Percentiles rank a stretch among this genome's conserved stretches.
Evolutionary conservation across 2,113 vertebrate species (phyloP).

Genomic region (Colistium nudipinnis): DNA sequence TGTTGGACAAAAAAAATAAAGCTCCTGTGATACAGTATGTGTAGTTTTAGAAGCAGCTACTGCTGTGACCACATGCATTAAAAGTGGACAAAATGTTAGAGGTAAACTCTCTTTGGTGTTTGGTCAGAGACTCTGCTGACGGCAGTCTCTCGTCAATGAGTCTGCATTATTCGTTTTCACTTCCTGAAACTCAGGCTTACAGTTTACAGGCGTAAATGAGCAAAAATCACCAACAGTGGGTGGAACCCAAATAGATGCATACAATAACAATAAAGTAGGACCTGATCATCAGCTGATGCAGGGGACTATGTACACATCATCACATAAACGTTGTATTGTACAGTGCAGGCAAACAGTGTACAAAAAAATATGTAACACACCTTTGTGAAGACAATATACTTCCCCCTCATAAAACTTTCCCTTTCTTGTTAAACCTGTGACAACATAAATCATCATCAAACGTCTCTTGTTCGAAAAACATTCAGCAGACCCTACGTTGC

Average conservation of each 20-base stretch:
- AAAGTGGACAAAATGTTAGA: slow-evolving; percentile 28
- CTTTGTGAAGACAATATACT: slow-evolving; percentile 32
- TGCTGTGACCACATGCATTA: slow-evolving; percentile 33
- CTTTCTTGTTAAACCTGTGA: slow-evolving; percentile 40
- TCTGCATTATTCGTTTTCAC: background rate
- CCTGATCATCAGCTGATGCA: slow-evolving; percentile 28
- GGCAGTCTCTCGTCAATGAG: background rate
- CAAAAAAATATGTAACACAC: slow-evolving; percentile 64
- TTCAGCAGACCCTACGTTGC: slow-evolving; percentile 16
- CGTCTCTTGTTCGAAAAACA: slow-evolving; percentile 4
- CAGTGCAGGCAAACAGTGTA: slow-evolving; percentile 60
- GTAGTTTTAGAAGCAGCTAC: slow-evolving; percentile 47
- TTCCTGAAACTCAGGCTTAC: slow-evolving; percentile 23
- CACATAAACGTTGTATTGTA: slow-evolving; percentile 40
- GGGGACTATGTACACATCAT: slow-evolving; percentile 33
- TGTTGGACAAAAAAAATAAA: slow-evolving; percentile 50
- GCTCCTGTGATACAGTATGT: slow-evolving; percentile 70
- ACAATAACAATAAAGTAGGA: slow-evolving; percentile 11
- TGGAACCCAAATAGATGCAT: slow-evolving; percentile 22
- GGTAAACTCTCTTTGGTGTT: slow-evolving; percentile 60
- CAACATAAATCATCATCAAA: background rate
- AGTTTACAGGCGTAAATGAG: slow-evolving; percentile 23
- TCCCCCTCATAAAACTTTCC: slow-evolving; percentile 20
- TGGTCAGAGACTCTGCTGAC: slow-evolving; percentile 24
- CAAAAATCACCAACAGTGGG: slow-evolving; percentile 25